phyloP scores from a whole-genome alignment of 2,797 vertebrate genomes.

The Peromyscus aztecus region DNA sequence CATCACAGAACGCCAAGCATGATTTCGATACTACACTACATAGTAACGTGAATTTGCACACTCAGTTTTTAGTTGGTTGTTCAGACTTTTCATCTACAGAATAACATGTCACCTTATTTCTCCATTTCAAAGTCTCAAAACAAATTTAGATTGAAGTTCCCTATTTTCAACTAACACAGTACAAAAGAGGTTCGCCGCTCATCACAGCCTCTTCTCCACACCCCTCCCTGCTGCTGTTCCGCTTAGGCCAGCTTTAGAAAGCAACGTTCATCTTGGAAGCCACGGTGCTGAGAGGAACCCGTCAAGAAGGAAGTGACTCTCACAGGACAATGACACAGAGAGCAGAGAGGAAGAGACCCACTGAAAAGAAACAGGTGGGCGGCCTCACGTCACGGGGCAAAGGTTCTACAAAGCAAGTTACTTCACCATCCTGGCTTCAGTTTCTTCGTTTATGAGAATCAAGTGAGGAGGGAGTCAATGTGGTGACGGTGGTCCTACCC shows the following conservation, averaged over 20 bases:
- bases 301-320: not conserved
- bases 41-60: not conserved
- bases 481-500: not conserved
- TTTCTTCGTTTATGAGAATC: not conserved
- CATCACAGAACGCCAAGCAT: not conserved
- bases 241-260: not conserved
- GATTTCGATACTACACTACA: not conserved
- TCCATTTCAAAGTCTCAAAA: not conserved
- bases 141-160: not conserved
- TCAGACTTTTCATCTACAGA: not conserved
- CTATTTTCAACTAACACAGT: not conserved
- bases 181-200: not conserved
- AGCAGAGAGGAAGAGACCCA: not conserved
- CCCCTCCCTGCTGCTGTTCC: not conserved
- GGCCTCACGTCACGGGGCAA: not conserved
- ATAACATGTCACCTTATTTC: not conserved
- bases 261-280: not conserved
- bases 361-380: not conserved
- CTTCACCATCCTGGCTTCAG: not conserved
- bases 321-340: not conserved
- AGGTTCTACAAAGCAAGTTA: not conserved
- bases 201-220: not conserved
- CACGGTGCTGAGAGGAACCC: not conserved
- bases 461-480: rapidly evolving
- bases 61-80: not conserved